These are phyloP conservation scores for Miichthys miiuy DNA, from an alignment of 2,797 vertebrate species.

Conservation along the genomic window DNA sequence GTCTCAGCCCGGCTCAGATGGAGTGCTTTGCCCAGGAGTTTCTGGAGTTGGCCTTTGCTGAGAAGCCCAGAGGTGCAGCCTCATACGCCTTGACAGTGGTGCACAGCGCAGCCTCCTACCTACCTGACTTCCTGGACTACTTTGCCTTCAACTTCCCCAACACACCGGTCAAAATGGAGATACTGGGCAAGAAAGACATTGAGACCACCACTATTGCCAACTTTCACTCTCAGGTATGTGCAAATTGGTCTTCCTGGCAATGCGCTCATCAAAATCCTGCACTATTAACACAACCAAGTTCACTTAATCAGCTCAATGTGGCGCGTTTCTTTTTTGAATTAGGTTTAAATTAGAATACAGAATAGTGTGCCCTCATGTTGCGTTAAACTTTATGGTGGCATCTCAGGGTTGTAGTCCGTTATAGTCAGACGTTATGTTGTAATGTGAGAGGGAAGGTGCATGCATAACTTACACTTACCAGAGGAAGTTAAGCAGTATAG, in stretches of 20 bases:
- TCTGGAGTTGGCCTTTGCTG: conserved; percentile 92
- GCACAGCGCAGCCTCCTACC: conserved; percentile 93
- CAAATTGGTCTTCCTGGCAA: background rate
- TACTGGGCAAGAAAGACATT: conserved; percentile 99
- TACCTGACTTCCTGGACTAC: conserved; percentile 98
- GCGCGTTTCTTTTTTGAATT: background rate
- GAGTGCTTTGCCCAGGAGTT: conserved; percentile 96
- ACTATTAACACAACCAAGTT: background rate
- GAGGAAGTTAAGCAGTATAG: background rate
- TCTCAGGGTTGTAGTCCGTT: background rate
- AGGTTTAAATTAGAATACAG: background rate
- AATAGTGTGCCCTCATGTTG: background rate
- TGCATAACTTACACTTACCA: background rate
- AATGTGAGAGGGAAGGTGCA: background rate
- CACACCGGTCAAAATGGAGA: conserved; percentile 99
- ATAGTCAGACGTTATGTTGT: background rate
- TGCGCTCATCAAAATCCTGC: background rate
- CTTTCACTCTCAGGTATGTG: conserved; percentile 97
- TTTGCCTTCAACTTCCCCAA: conserved; percentile 99
- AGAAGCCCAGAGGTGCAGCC: conserved; percentile 91
- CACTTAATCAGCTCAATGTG: background rate
- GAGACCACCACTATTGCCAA: conserved; percentile 98
- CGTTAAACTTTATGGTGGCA: background rate
- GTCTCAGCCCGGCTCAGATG: conserved; percentile 92
- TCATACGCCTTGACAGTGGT: conserved; percentile 95